Evolutionary conservation across 2,888 invertebrate genomes (phyloP).

Genomic region (Cantharis flavilabris): DNA sequence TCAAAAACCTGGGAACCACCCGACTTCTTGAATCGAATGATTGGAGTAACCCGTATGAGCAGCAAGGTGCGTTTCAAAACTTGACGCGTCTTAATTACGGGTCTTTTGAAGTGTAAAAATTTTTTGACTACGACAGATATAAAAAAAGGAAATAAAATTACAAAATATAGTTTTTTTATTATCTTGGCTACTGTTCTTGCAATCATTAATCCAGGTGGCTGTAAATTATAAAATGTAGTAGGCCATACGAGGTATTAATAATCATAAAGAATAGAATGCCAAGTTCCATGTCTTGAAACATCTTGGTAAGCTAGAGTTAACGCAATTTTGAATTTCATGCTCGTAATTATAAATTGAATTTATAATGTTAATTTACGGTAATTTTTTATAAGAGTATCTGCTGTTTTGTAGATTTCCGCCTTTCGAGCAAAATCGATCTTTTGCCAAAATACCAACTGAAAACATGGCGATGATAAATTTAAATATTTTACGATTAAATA

Average conservation of each 20-base stretch:
- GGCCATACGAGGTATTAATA: conserved; percentile 28
- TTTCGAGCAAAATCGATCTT: conserved; percentile 3
- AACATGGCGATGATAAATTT: conserved; percentile 1
- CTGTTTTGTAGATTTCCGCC: conserved; percentile 13
- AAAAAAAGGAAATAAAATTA: background rate
- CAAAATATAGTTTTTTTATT: conserved; percentile 37
- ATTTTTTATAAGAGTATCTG: conserved; percentile 9
- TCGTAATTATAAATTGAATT: conserved; percentile 54
- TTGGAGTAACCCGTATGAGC: background rate
- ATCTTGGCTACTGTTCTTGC: conserved; percentile 47
- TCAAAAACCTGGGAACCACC: background rate
- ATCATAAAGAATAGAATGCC: background rate
- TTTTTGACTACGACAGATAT: background rate
- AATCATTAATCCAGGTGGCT: conserved; percentile 47
- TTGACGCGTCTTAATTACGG: background rate
- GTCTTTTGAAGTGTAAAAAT: background rate
- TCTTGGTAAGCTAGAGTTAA: conserved; percentile 39
- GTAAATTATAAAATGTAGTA: conserved; percentile 38
- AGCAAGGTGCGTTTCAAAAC: background rate
- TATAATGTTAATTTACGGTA: conserved; percentile 40
- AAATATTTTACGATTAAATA: conserved; percentile 18
- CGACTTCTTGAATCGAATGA: background rate
- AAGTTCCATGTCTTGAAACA: background rate
- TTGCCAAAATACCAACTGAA: background rate
- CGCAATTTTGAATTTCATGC: conserved; percentile 57